Base-by-base conservation (phyloP, 1,140 invertebrate genomes). In the Contarinia nasturtii region DNA sequence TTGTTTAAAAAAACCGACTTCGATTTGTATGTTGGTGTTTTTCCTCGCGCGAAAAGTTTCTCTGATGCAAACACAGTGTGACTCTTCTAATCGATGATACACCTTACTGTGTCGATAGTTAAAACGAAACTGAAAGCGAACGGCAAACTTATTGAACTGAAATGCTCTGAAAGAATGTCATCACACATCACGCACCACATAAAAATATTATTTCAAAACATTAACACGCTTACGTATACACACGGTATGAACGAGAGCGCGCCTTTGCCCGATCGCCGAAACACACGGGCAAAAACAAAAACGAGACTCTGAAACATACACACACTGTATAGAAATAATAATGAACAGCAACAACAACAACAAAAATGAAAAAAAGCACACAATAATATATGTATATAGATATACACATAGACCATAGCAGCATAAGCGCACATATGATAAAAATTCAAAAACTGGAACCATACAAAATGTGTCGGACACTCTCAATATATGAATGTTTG, bases 91-190 rank as follows among this genome's bases (percentile, higher is more conserved):
- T 40, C 17, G 37, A 15, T 40, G 14, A 40, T 40, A 43, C 41
- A 43, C 41, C 46, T 47, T 37, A 14, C 46, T 15, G 21, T 21
- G 37, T 47, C 36, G 19, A 37, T 38, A 37, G 37, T 22, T 47
- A 33, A 41, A 47, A 41, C 40, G 46, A 47, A 47, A 47, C 46
- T 47, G 46, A 47, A 47, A 47, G 46, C 46, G 46, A 47, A 42
- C 40, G 46, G 46, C 44, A 45, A 15, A 45, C 27, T 27, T 27
- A 27, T 27, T 27, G 27, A 27, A 27, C 27, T 27, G 27, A 27
- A 27, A 27, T 27, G 27, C 27, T 27, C 27, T 10, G 34, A 15
- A 18, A 15, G 37, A 15, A 40, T 40, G 14, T 40, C 18, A 15
- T 40, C 37, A 40, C 37, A 40, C 18, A 15, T 40, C 27, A 22